These are phyloP conservation scores for Choristoneura fumiferana DNA, from an alignment of 1,140 invertebrate species.

Conservation along the genomic window DNA sequence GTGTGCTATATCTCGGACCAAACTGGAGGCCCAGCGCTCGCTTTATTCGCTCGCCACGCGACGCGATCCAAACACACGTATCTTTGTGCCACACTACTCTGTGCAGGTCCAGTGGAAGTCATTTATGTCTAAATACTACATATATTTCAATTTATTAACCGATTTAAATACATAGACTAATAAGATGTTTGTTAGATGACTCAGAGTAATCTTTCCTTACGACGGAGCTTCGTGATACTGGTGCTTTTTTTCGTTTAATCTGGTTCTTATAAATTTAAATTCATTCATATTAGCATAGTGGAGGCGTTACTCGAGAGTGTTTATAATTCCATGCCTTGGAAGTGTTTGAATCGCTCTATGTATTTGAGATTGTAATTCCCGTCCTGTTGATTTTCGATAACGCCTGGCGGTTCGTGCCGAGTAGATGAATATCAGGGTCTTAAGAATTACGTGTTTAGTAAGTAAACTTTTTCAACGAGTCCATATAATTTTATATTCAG, in stretches of 20 bases:
- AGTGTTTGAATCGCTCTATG: neutral
- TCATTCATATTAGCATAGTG: neutral
- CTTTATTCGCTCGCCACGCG: too few species aligned
- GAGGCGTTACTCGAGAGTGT: neutral
- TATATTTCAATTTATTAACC: neutral
- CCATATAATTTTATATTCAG: constrained; percentile 35
- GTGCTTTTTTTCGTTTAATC: constrained; percentile 7
- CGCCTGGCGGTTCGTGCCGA: constrained; percentile 27
- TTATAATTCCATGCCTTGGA: neutral
- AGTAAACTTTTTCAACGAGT: constrained; percentile 51
- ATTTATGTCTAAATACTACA: constrained; percentile 1
- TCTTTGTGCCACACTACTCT: too few species aligned
- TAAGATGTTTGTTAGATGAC: neutral
- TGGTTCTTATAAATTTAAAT: neutral
- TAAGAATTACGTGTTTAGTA: constrained; percentile 53
- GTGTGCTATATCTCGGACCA: too few species aligned
- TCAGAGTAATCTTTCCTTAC: constrained; percentile 10
- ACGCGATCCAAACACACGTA: too few species aligned
- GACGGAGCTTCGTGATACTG: constrained; percentile 7
- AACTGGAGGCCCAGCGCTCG: too few species aligned
- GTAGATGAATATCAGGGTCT: constrained; percentile 66
- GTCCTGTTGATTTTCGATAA: constrained; percentile 13
- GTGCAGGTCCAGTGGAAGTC: neutral
- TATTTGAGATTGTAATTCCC: constrained; percentile 12
- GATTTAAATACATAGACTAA: constrained; percentile 2